Evolutionary conservation across 1,140 invertebrate genomes (phyloP).

Genomic region (Zaprionus vittiger): DNA sequence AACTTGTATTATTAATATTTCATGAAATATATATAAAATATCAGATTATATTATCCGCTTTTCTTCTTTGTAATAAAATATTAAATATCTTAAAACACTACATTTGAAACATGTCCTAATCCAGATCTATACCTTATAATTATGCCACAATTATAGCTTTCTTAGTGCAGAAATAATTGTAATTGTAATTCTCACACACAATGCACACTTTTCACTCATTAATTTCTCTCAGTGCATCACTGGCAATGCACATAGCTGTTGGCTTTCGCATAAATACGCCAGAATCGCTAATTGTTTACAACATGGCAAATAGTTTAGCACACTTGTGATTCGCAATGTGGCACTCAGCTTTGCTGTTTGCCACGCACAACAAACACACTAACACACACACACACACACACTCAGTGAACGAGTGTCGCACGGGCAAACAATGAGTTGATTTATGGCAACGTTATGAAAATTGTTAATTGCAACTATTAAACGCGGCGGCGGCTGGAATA

Average conservation of each 20-base stretch:
- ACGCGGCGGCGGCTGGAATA: neutral
- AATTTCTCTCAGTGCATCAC: constrained; percentile 2
- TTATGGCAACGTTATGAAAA: constrained; percentile 69
- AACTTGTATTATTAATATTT: too few relatives aligned
- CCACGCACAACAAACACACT: constrained; percentile 8
- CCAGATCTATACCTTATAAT: too few relatives aligned
- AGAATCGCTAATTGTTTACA: constrained; percentile 60
- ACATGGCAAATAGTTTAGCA: constrained; percentile 56
- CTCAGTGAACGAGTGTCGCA: neutral
- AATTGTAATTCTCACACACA: neutral
- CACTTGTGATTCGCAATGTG: constrained; percentile 23
- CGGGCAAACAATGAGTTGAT: constrained; percentile 45
- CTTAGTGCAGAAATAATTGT: neutral
- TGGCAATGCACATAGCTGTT: neutral
- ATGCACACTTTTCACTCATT: neutral
- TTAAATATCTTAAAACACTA: too few relatives aligned
- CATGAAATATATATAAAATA: too few relatives aligned
- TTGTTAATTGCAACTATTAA: constrained; percentile 62
- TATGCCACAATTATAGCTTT: neutral
- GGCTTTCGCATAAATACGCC: constrained; percentile 35
- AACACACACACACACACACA: constrained; percentile 4
- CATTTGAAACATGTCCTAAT: too few relatives aligned
- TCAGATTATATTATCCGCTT: too few relatives aligned
- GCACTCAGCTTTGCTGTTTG: neutral
- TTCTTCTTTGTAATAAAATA: too few relatives aligned